Conservation (phyloP, 2,113 vertebrate genomes). For the Hippoglossus stenolepis region DNA sequence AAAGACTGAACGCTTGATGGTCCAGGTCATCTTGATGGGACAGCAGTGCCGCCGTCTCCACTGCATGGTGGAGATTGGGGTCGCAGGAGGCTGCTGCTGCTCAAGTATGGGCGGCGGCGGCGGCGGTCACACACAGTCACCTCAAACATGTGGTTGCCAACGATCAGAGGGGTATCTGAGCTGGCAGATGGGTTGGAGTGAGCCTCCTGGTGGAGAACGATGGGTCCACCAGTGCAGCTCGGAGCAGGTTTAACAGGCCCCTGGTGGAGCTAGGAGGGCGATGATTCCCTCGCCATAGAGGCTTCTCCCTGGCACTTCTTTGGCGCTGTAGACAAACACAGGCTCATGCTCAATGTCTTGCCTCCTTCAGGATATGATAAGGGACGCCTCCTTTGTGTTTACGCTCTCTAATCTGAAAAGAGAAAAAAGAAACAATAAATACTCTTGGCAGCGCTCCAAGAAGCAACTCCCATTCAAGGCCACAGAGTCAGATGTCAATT, state of each 20-base stretch:
- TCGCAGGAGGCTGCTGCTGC: conserved; percentile 73
- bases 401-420: conserved; percentile 68
- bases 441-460: conserved; percentile 30
- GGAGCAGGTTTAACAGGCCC: conserved; percentile 41
- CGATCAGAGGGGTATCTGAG: conserved; percentile 76
- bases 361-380: conserved; percentile 65
- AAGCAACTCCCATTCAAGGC: conserved; percentile 26
- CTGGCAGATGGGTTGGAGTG: conserved; percentile 64
- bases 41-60: conserved; percentile 96
- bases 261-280: conserved; percentile 82
- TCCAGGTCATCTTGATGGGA: conserved; percentile 97
- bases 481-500: conserved; percentile 42
- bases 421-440: conserved; percentile 55
- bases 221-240: conserved; percentile 83
- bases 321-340: conserved; percentile 63
- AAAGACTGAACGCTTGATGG: conserved; percentile 92
- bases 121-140: conserved; percentile 70
- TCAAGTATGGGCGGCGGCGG: conserved; percentile 69
- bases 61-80: conserved; percentile 94
- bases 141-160: conserved; percentile 81
- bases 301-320: conserved; percentile 47
- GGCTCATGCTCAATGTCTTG: conserved; percentile 60
- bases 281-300: conserved; percentile 54
- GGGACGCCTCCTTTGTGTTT: conserved; percentile 55
- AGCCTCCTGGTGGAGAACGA: conserved; percentile 83